Evolutionary conservation across 1,140 invertebrate species (phyloP), one percentile per base, ranked within the genome.

Genomic region (Atta texana): DNA sequence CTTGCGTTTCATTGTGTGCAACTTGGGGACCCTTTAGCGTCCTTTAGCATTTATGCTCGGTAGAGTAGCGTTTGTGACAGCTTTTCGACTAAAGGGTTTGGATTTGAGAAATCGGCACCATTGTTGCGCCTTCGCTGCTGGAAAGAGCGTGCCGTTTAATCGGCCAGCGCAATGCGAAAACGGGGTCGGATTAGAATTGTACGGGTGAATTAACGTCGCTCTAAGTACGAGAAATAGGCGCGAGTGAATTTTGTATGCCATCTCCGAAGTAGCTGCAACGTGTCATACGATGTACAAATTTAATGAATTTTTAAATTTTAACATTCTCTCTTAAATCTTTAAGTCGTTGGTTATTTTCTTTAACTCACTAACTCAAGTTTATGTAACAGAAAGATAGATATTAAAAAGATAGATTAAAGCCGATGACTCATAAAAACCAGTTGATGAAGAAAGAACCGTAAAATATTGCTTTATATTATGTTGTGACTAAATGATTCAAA

Each of bases 1-100:
- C 55, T 88, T 31, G 75, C 57, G 74, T 78, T 90, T 76, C 51
- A 82, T 82, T 81, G 81, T 63, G 71, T 39, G 76, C 80, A 53
- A 88, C 39, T 77, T 53, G 28, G 44, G 16, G 12, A 49, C 88
- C 74, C 78, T 75, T 87, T 63, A 66, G 69, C 49, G 55, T 89
- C 88, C 53, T 71, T 68, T 55, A 53, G 80, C 69, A 72, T 88
- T 89, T 89, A 89, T 78, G 76, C 89, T 90, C 72, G 85, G 51
- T 64, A 89, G 88, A 89, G 85, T 87, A 90, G 71, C 89, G 72
- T 89, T 87, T 89, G 85, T 57, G 77, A 87, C 88, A 71, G 76
- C 18, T 31, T 76, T 51, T 87, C 39, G 24, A 63, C 66, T 28
- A 78, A 68, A 86, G 85, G 88, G 69, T 85, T 90, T 74, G 68